Conservation (phyloP, 2,888 invertebrate species). For the Coelogynopora nodosa region DNA sequence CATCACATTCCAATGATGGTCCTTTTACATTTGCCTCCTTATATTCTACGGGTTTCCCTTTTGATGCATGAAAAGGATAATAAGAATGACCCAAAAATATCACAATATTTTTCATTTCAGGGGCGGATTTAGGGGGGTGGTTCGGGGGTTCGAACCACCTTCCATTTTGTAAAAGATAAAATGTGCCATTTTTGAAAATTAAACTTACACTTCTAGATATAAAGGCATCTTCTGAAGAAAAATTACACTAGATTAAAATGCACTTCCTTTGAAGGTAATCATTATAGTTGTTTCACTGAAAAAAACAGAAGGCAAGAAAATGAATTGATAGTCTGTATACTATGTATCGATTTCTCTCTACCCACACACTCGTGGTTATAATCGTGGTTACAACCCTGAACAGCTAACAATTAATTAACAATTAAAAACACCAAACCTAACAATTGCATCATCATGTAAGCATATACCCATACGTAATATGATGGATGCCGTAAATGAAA, state of each 20-base stretch:
- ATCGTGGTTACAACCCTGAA: no score
- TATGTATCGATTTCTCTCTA: no score
- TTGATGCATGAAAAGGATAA: no score
- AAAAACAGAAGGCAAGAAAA: neutral
- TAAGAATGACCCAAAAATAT: no score
- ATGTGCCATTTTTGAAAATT: conserved; percentile 27
- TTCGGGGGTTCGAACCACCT: conserved; percentile 28
- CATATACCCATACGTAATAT: neutral
- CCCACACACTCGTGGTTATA: no score
- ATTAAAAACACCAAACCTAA: no score
- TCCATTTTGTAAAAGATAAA: conserved; percentile 19
- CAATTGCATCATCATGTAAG: neutral
- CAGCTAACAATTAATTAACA: no score
- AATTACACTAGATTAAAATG: conserved; percentile 27
- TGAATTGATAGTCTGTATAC: neutral
- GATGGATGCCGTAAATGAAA: conserved; percentile 1
- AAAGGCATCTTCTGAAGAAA: conserved; percentile 16
- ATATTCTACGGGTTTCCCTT: no score
- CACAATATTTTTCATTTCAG: neutral
- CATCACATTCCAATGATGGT: no score
- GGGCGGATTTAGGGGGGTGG: conserved; percentile 25
- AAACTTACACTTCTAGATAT: conserved; percentile 21
- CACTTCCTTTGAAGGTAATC: conserved; percentile 20
- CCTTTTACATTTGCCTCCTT: no score
- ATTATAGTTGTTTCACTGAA: conserved; percentile 4